Evolutionary conservation across 2,797 vertebrate genomes (phyloP).

Genomic region (Coendou prehensilis): DNA sequence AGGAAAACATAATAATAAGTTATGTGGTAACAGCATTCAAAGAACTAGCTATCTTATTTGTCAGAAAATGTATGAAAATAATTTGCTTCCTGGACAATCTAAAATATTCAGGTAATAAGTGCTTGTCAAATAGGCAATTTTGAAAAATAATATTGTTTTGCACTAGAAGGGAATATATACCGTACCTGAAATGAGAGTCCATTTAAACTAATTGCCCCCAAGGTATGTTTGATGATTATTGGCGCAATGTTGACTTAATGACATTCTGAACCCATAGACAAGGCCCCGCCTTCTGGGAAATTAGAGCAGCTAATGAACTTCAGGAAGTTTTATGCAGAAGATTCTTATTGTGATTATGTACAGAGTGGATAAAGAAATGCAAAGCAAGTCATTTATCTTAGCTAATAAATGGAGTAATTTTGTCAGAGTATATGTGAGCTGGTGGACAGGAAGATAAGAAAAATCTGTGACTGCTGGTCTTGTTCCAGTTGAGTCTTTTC

Average conservation of each 20-base stretch:
- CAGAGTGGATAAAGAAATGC: background rate
- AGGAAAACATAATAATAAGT: background rate
- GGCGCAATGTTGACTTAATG: background rate
- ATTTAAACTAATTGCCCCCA: slow-evolving; percentile 5
- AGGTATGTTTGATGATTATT: slow-evolving; percentile 37
- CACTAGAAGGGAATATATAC: background rate
- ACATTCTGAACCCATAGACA: background rate
- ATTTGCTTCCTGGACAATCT: slow-evolving; percentile 51
- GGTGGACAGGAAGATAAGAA: background rate
- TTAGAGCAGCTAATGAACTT: background rate
- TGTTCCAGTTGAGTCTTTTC: background rate
- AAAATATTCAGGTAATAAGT: background rate
- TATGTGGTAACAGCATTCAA: slow-evolving; percentile 17
- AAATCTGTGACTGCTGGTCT: background rate
- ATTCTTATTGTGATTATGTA: background rate
- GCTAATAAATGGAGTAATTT: background rate
- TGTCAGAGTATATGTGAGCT: background rate
- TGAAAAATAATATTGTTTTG: slow-evolving; percentile 39
- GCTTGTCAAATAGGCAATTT: slow-evolving; percentile 49
- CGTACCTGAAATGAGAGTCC: background rate
- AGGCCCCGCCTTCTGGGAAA: background rate
- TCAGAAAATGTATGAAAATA: slow-evolving; percentile 47
- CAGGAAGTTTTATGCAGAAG: background rate
- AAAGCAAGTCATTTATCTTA: background rate
- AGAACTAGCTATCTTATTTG: background rate